These are phyloP conservation scores for Henicopernis longicauda DNA, from an alignment of 2,113 vertebrate species.

Conservation along the genomic window DNA sequence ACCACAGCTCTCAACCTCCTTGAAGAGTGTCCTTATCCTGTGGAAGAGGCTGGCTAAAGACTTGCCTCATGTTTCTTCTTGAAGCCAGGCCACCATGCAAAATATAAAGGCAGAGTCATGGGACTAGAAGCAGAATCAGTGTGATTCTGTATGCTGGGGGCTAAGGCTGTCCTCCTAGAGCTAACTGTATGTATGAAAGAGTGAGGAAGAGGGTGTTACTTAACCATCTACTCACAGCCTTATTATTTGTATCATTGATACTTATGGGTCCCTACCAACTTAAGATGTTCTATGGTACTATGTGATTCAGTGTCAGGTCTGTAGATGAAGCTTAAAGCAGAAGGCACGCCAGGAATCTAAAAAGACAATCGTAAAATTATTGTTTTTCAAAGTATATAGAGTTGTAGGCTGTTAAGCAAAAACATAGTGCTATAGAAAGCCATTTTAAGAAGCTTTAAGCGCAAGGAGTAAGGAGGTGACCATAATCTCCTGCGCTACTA, in stretches of 20 bases:
- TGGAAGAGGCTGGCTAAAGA: background rate
- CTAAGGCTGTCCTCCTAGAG: background rate
- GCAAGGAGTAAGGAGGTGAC: background rate
- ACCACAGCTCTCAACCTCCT: background rate
- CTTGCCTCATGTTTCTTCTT: background rate
- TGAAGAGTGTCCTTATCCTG: background rate
- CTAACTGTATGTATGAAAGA: background rate
- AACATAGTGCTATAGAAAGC: background rate
- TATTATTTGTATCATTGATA: background rate
- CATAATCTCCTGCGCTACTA: background rate
- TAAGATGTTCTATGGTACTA: background rate
- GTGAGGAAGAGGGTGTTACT: background rate
- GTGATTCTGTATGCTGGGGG: background rate
- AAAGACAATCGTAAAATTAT: background rate
- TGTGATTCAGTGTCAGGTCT: background rate
- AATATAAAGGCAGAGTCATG: background rate
- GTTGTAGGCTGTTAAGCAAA: background rate
- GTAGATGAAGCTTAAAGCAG: background rate
- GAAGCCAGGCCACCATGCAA: background rate
- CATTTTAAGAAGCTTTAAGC: conserved; percentile 18
- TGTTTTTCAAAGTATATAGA: background rate
- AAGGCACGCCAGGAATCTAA: background rate
- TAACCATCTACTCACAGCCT: background rate
- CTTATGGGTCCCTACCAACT: background rate
- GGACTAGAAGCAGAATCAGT: background rate